Base-by-base conservation (phyloP, 2,888 invertebrate genomes). In the Conistra vaccinii region DNA sequence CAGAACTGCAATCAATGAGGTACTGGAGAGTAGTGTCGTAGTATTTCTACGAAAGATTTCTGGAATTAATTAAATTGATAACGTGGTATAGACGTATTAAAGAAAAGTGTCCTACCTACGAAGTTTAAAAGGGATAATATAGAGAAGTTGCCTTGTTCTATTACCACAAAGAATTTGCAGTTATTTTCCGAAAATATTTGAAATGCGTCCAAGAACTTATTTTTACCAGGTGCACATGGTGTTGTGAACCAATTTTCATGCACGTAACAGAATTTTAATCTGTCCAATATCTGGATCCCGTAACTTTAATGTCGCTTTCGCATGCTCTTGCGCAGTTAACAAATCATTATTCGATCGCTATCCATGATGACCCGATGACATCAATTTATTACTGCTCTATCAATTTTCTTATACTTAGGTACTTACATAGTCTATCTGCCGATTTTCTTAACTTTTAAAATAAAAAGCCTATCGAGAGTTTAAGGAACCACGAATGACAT, bases 281-380 rank as follows among this genome's bases (percentile, higher is more conserved):
- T 51, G 55, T 60, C 29, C 32, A 82, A 79, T 74, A 68, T 66
- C 74, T 81, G 86, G 87, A 90, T 92, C 90, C 93, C 92, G 92
- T 92, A 94, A 92, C 86, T 83, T 86, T 88, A 90, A 90, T 88
- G 85, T 90, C 78, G 90, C 89, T 91, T 91, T 93, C 87, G 89
- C 88, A 76, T 82, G 85, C 84, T 88, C 60, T 39, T 55, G 60
- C 23, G 70, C 90, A 86, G 79, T 90, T 85, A 76, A 62, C 74
- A 79, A 84, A 86, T 48, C 32, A 80, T 72, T 80, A 68, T 76
- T 67, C 69, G 69, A 75, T 70, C 60, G 55, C 66, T 69, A 80
- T 70, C 75, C 80, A 73, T 82, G 80, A 88, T 88, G 88, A 90
- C 90, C 90, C 79, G 89, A 88, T 91, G 89, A 88, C 89, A 89